These are phyloP conservation scores for Bhutanitis thaidina DNA, from an alignment of 2,888 invertebrate species.

Conservation along the genomic window DNA sequence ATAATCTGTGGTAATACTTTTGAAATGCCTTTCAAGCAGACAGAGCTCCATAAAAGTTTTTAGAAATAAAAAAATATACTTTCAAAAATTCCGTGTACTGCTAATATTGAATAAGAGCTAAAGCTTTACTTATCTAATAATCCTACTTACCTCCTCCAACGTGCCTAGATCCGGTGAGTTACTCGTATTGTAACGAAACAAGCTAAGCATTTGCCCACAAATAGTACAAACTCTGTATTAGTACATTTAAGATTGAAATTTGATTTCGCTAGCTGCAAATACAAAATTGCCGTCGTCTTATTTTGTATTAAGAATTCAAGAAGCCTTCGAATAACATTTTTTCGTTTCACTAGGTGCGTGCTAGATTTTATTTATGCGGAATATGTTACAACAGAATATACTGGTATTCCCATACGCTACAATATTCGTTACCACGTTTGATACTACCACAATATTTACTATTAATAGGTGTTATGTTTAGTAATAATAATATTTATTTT, in stretches of 20 bases:
- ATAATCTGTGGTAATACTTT: no score
- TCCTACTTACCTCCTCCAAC: conserved; percentile 1
- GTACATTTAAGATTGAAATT: neutral
- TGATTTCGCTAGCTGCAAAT: neutral
- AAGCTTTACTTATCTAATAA: conserved; percentile 6
- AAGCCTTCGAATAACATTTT: neutral
- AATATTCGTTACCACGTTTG: no score
- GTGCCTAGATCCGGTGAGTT: neutral
- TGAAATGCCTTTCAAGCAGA: no score
- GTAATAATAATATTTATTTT: no score
- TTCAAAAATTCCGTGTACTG: no score
- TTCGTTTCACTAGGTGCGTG: neutral
- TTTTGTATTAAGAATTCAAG: neutral
- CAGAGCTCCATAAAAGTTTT: no score
- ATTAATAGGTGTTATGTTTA: no score
- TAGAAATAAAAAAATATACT: no score
- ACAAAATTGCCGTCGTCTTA: neutral
- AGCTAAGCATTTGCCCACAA: neutral
- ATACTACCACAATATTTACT: no score
- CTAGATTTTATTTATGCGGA: neutral
- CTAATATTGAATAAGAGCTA: neutral
- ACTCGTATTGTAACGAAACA: neutral
- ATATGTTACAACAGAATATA: no score
- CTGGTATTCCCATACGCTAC: no score
- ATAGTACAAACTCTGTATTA: neutral